Evolutionary conservation across 2,888 invertebrate species (phyloP).

Genomic region (Amorpha juglandis): DNA sequence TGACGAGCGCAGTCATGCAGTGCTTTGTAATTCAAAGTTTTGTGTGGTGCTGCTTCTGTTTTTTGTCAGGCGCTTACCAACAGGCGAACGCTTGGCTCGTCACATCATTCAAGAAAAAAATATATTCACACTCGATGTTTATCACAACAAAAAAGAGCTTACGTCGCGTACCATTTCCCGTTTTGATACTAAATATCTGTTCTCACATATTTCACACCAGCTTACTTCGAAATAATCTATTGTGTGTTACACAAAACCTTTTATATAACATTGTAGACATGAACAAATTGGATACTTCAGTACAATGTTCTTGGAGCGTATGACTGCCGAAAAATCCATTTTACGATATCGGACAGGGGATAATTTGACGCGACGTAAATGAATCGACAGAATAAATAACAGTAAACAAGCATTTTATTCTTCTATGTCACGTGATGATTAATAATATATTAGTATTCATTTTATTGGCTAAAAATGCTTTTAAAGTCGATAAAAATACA

Average conservation of each 20-base stretch:
- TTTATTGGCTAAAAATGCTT: no score
- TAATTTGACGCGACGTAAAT: constrained; percentile 56
- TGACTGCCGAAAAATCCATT: constrained; percentile 61
- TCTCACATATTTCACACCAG: constrained; percentile 23
- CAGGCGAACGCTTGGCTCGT: no score
- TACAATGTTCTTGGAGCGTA: constrained; percentile 31
- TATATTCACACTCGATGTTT: background rate
- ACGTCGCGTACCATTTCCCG: background rate
- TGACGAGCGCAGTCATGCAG: no score
- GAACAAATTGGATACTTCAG: constrained; percentile 30
- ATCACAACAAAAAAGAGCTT: background rate
- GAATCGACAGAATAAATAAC: constrained; percentile 36
- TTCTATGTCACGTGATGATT: background rate
- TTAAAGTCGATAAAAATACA: no score
- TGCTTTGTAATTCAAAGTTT: no score
- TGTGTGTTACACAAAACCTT: constrained; percentile 15
- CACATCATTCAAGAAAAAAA: no score
- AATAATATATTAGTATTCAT: constrained; percentile 5
- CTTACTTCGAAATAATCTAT: constrained; percentile 26
- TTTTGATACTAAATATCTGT: constrained; percentile 10
- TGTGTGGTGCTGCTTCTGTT: no score
- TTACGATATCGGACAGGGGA: constrained; percentile 59
- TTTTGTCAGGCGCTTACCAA: no score
- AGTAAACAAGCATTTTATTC: constrained; percentile 21
- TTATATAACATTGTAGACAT: constrained; percentile 28